These are phyloP conservation scores for Ostrea edulis DNA, from an alignment of 1,140 invertebrate genomes.

Conservation along the genomic window DNA sequence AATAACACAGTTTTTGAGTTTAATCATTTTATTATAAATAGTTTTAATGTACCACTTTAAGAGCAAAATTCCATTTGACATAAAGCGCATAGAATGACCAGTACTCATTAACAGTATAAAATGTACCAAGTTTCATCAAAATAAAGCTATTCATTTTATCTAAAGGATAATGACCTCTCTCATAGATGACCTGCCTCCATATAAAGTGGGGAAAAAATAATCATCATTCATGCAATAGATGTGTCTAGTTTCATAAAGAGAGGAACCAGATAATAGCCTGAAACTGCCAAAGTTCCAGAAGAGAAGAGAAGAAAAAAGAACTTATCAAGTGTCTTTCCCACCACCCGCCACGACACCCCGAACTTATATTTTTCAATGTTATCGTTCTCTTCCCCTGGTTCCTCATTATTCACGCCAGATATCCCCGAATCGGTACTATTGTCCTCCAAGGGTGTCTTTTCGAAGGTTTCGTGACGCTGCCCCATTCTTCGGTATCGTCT, in stretches of 20 bases:
- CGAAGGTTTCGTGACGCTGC: conserved; percentile 14
- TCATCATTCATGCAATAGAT: conserved; percentile 12
- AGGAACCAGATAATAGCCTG: conserved; percentile 43
- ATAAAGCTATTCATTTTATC: too few species aligned
- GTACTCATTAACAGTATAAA: too few species aligned
- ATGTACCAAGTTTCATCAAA: too few species aligned
- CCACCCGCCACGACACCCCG: conserved; percentile 52
- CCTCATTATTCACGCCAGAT: not conserved
- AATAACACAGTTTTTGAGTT: too few species aligned
- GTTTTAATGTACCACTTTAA: too few species aligned
- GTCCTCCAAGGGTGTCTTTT: conserved; percentile 35
- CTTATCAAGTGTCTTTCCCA: conserved; percentile 53
- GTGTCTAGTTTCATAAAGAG: conserved; percentile 42
- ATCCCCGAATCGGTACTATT: conserved; percentile 2
- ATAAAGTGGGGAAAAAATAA: too few species aligned
- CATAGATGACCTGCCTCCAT: too few species aligned
- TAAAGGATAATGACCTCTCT: too few species aligned
- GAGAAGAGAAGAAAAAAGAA: conserved; percentile 51
- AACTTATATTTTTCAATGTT: conserved; percentile 39
- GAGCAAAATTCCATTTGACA: too few species aligned
- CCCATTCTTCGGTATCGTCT: conserved; percentile 29
- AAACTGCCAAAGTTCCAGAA: conserved; percentile 47
- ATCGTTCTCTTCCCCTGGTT: conserved; percentile 38
- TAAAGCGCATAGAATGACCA: too few species aligned
- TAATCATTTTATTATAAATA: too few species aligned